These are phyloP conservation scores for Gymnosoma rotundatum DNA, from an alignment of 2,888 invertebrate genomes.

Conservation along the genomic window DNA sequence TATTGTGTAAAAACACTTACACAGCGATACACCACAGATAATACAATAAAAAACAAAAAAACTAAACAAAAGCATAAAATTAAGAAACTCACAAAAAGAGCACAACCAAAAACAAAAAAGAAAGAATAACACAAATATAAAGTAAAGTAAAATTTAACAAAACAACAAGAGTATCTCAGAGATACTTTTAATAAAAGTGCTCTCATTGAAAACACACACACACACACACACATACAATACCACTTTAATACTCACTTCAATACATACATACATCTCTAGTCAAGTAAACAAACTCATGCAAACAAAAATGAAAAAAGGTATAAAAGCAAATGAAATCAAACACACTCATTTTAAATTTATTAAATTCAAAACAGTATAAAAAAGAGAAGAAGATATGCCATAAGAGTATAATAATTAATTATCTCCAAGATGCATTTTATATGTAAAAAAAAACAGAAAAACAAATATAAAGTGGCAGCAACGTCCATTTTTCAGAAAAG, in stretches of 20 bases:
- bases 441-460: constrained; percentile 26
- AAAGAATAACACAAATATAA: not conserved
- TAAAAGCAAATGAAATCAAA: constrained; percentile 28
- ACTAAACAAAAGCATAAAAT: constrained; percentile 49
- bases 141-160: constrained; percentile 41
- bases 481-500: constrained; percentile 38
- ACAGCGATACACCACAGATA: constrained; percentile 33
- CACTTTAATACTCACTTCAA: constrained; percentile 11
- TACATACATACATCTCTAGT: not conserved
- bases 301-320: constrained; percentile 23
- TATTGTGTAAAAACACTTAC: constrained; percentile 20
- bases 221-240: constrained; percentile 8
- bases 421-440: constrained; percentile 67
- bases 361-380: constrained; percentile 26
- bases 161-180: constrained; percentile 56
- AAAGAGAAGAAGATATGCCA: constrained; percentile 22
- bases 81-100: constrained; percentile 64
- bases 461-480: constrained; percentile 49
- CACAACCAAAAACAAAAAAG: constrained; percentile 44
- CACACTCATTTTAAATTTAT: constrained; percentile 26
- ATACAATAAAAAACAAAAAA: constrained; percentile 40
- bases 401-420: constrained; percentile 59
- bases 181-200: constrained; percentile 52
- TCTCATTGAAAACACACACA: constrained; percentile 27
- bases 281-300: constrained; percentile 57